Evolutionary conservation across 2,888 invertebrate species (phyloP).

Genomic region (Drepanosiphum platanoidis): DNA sequence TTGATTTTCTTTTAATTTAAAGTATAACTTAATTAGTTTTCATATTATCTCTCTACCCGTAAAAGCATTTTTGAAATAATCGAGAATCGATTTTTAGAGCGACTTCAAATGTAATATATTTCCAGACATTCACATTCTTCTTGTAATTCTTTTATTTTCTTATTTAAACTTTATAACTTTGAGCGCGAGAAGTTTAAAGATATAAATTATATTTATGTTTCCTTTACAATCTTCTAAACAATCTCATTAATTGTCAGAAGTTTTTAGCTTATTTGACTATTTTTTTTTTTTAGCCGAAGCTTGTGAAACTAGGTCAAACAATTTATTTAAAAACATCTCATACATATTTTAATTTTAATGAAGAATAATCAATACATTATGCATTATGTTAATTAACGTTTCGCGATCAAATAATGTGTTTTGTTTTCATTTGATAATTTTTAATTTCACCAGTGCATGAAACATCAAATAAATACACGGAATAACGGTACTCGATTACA

Average conservation of each 20-base stretch:
- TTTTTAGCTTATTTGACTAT: constrained; percentile 52
- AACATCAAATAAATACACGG: too few relatives aligned
- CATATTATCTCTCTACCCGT: constrained; percentile 1
- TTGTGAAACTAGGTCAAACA: constrained; percentile 36
- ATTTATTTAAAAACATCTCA: constrained; percentile 12
- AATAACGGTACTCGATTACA: not conserved
- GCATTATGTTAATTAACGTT: not conserved
- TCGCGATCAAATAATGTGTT: not conserved
- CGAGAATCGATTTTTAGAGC: constrained; percentile 26
- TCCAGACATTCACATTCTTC: constrained; percentile 42
- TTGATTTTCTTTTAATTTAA: constrained; percentile 22
- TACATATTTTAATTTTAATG: constrained; percentile 5
- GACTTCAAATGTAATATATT: constrained; percentile 45
- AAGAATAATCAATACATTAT: not conserved
- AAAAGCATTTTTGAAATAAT: constrained; percentile 17
- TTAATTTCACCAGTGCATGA: not conserved
- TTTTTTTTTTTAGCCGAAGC: constrained; percentile 53
- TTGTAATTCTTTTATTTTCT: constrained; percentile 58
- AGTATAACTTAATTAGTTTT: constrained; percentile 17
- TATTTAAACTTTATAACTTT: constrained; percentile 59
- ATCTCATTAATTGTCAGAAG: constrained; percentile 53
- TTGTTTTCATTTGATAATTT: not conserved
- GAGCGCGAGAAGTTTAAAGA: constrained; percentile 31
- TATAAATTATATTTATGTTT: constrained; percentile 49
- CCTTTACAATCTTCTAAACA: constrained; percentile 49